These are phyloP conservation scores for Apamea anceps DNA, from an alignment of 2,888 invertebrate genomes.

Conservation along the genomic window DNA sequence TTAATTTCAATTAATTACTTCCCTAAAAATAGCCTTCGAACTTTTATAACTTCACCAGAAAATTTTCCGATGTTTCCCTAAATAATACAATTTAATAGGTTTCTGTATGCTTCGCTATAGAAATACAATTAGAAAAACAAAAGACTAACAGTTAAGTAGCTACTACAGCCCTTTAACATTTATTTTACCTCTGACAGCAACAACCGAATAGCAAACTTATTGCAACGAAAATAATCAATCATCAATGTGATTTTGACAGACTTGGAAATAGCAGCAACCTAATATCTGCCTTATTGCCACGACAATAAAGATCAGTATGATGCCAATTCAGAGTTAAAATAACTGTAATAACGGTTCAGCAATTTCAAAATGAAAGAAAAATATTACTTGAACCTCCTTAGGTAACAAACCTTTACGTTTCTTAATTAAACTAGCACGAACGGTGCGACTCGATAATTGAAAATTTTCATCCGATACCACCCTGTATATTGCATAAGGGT, in stretches of 20 bases:
- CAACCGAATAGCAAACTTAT: background rate
- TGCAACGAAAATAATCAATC: background rate
- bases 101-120: background rate
- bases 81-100: slow-evolving; percentile 13
- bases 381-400: slow-evolving; percentile 24
- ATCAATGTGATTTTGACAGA: background rate
- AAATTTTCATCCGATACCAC: slow-evolving; percentile 58
- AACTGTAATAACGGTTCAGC: background rate
- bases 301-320: too few species aligned
- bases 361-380: slow-evolving; percentile 39
- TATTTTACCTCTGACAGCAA: background rate
- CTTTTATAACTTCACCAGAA: slow-evolving; percentile 19
- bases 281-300: too few species aligned
- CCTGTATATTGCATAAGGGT: slow-evolving; percentile 16
- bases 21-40: background rate
- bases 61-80: slow-evolving; percentile 1
- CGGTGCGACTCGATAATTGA: slow-evolving; percentile 58
- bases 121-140: slow-evolving; percentile 16
- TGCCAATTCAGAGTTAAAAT: background rate
- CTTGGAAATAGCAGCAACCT: too few species aligned
- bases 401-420: slow-evolving; percentile 29
- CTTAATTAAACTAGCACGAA: slow-evolving; percentile 54
- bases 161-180: background rate
- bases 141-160: background rate
- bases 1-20: slow-evolving; percentile 13